Evolutionary conservation across 2,797 vertebrate species (phyloP).

Genomic region (Leuciscus waleckii): DNA sequence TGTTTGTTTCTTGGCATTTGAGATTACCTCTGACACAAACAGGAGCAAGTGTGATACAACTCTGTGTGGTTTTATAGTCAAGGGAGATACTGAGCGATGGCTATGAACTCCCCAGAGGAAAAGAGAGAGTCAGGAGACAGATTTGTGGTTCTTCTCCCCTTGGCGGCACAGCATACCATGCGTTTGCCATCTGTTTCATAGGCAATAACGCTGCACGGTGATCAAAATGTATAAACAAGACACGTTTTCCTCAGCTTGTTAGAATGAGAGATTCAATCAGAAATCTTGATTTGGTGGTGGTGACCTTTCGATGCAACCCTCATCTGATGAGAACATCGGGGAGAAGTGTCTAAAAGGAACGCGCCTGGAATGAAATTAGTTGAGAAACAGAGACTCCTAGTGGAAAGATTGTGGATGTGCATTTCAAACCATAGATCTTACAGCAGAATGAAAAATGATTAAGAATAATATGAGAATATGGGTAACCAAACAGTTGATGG

Average conservation of each 20-base stretch:
- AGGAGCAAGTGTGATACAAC: slow-evolving; percentile 1
- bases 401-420: slow-evolving; percentile 65
- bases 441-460: not conserved
- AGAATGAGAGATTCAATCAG: slow-evolving; percentile 31
- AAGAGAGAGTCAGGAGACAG: slow-evolving; percentile 12
- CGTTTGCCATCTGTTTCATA: slow-evolving; percentile 52
- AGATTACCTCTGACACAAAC: slow-evolving; percentile 25
- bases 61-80: slow-evolving; percentile 20
- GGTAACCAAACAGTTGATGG: too few species aligned
- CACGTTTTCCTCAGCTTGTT: slow-evolving; percentile 10
- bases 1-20: slow-evolving; percentile 36
- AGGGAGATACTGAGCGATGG: not conserved
- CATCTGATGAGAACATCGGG: not conserved
- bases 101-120: not conserved
- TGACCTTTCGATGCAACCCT: slow-evolving; percentile 11
- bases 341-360: not conserved
- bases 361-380: slow-evolving; percentile 51
- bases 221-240: slow-evolving; percentile 18
- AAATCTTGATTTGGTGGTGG: slow-evolving; percentile 19
- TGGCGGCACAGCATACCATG: slow-evolving; percentile 4
- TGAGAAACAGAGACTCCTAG: slow-evolving; percentile 74
- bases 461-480: too few species aligned
- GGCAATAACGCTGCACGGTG: not conserved
- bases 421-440: not conserved
- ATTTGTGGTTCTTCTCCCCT: slow-evolving; percentile 36